phyloP scores from a whole-genome alignment of 2,797 vertebrate species.

The Chromis chromis region DNA sequence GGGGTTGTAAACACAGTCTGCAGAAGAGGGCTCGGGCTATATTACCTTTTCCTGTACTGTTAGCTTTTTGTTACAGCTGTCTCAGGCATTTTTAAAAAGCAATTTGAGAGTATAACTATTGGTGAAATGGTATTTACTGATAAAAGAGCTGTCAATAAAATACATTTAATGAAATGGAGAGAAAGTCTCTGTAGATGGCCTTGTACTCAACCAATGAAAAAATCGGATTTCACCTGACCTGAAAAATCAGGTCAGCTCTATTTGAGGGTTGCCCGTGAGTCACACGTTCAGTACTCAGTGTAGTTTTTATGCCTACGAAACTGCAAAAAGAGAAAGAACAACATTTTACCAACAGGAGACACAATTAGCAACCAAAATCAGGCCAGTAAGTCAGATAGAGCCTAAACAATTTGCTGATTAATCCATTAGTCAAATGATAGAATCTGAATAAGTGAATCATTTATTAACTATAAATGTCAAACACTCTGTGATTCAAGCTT shows the following conservation, averaged over 20 bases:
- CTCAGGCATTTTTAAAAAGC: background rate
- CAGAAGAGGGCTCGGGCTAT: slow-evolving; percentile 1
- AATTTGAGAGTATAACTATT: background rate
- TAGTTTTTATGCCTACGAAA: background rate
- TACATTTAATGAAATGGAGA: background rate
- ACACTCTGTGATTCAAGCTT: too few relatives aligned
- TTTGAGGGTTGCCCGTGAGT: background rate
- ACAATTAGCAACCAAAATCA: background rate
- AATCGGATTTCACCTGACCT: background rate
- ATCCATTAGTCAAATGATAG: background rate
- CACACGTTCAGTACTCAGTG: background rate
- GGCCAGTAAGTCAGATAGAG: background rate
- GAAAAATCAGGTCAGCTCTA: background rate
- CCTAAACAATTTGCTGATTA: background rate
- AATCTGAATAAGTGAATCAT: too few relatives aligned
- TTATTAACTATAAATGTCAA: too few relatives aligned
- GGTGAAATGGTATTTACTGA: background rate
- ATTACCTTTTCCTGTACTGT: background rate
- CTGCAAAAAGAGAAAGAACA: background rate
- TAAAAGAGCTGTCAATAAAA: background rate
- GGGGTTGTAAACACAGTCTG: slow-evolving; percentile 42
- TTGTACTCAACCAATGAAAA: background rate
- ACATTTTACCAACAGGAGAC: background rate
- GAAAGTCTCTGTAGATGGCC: background rate
- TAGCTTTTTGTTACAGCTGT: slow-evolving; percentile 15